A percentile compares a stretch with the other conserved stretches of the same genome.
Evolutionary conservation across 2,888 invertebrate genomes (phyloP).

Genomic region (Eretmocerus hayati): DNA sequence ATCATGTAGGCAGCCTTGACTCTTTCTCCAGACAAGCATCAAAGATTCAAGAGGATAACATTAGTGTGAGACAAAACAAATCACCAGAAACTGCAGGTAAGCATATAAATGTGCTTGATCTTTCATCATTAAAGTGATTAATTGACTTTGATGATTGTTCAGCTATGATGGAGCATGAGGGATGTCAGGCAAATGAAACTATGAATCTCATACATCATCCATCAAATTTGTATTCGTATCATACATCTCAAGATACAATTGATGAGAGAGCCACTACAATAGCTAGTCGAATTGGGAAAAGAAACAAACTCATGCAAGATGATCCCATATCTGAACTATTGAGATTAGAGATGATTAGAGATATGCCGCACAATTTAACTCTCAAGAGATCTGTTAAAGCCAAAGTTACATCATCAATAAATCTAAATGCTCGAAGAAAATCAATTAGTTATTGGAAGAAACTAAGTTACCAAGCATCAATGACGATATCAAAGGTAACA

Average conservation of each 20-base stretch:
- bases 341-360: conserved; percentile 59
- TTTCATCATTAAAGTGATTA: too few species aligned
- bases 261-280: conserved; percentile 57
- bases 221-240: conserved; percentile 13
- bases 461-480: conserved; percentile 54
- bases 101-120: too few species aligned
- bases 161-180: too few species aligned
- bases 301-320: conserved; percentile 59
- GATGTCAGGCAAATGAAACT: conserved; percentile 16
- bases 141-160: too few species aligned
- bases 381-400: conserved; percentile 62
- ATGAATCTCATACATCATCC: conserved; percentile 14
- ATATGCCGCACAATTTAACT: conserved; percentile 63
- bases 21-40: too few species aligned
- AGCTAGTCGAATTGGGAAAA: conserved; percentile 59
- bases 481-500: conserved; percentile 53
- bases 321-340: conserved; percentile 57
- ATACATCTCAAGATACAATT: conserved; percentile 21
- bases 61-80: too few species aligned
- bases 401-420: conserved; percentile 57
- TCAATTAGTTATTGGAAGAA: conserved; percentile 54
- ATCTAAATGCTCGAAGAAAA: conserved; percentile 49
- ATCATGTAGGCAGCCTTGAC: too few species aligned
- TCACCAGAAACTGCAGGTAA: too few species aligned
- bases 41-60: too few species aligned